phyloP scores from a whole-genome alignment of 2,113 vertebrate species.

The Heptranchias perlo region DNA sequence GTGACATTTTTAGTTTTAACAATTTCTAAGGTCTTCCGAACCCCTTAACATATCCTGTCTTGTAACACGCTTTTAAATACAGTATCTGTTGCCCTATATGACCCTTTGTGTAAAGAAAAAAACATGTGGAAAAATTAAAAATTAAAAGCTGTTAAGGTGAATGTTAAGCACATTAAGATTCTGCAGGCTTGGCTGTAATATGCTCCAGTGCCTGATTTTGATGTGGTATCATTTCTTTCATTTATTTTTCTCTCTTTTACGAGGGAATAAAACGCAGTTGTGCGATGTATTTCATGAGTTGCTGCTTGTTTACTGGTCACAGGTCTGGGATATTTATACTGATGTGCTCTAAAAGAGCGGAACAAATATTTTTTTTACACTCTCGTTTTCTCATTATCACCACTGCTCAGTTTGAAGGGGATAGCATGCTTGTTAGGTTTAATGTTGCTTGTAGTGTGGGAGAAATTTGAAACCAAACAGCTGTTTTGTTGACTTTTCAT shows the following conservation, averaged over 20 bases:
- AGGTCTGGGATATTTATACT: no score
- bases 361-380: neutral
- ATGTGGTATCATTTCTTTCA: neutral
- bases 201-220: neutral
- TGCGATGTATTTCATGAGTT: neutral
- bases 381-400: neutral
- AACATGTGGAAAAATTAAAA: neutral
- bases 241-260: neutral
- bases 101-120: neutral
- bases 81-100: neutral
- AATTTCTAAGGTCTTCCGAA: neutral
- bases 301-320: neutral
- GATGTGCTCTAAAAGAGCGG: no score
- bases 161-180: neutral
- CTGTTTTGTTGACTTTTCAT: constrained; percentile 36
- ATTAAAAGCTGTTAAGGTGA: neutral
- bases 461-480: constrained; percentile 32
- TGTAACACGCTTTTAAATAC: neutral
- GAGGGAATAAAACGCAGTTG: neutral
- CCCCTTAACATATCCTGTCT: neutral
- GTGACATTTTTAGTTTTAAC: neutral
- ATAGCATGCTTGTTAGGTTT: neutral
- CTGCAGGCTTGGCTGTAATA: neutral
- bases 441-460: neutral
- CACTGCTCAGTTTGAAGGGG: neutral